Evolutionary conservation across 2,888 invertebrate species (phyloP).

Genomic region (Amphipyra berbera): DNA sequence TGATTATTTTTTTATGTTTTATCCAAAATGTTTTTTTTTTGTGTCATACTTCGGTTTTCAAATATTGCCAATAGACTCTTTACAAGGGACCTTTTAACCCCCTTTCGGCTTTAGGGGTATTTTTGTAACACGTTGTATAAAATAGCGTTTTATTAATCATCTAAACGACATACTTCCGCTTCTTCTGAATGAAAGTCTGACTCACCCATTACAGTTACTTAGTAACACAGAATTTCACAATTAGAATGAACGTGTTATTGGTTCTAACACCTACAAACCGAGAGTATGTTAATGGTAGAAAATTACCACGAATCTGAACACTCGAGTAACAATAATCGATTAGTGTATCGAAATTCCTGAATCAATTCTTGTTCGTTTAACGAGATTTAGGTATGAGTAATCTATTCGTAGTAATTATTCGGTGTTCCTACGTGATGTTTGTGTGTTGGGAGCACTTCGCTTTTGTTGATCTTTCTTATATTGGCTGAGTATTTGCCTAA

Average conservation of each 20-base stretch:
- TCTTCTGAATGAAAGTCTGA: conserved; percentile 30
- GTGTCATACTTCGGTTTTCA: too few species aligned
- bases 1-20: too few species aligned
- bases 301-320: conserved; percentile 35
- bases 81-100: too few species aligned
- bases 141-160: too few species aligned
- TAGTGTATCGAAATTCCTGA: conserved; percentile 12
- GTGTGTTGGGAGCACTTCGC: conserved; percentile 49
- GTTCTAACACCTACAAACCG: conserved; percentile 27
- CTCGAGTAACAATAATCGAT: conserved; percentile 33
- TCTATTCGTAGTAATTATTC: conserved; percentile 31
- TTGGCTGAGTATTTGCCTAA: conserved; percentile 37
- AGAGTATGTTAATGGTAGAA: conserved; percentile 39
- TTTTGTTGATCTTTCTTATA: conserved; percentile 55
- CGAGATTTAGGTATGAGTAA: conserved; percentile 12
- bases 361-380: conserved; percentile 20
- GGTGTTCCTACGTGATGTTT: conserved; percentile 58
- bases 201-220: conserved; percentile 39
- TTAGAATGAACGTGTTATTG: conserved; percentile 45
- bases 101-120: too few species aligned
- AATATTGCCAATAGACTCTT: too few species aligned
- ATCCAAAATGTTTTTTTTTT: too few species aligned
- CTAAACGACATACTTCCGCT: background rate
- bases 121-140: too few species aligned
- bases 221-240: conserved; percentile 46